Conservation (phyloP, 2,113 vertebrate genomes). For the Ctenomys sociabilis region DNA sequence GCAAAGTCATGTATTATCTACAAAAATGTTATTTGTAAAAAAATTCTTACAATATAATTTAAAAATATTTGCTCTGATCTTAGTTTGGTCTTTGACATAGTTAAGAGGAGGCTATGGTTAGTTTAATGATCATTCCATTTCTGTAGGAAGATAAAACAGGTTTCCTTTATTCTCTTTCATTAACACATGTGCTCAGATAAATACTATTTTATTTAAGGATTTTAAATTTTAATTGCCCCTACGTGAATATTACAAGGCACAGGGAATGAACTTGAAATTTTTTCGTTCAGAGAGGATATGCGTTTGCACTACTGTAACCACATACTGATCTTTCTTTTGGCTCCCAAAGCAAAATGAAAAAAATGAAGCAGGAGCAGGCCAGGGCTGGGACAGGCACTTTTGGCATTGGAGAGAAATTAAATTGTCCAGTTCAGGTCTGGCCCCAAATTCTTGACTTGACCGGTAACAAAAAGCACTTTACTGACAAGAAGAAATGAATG, state of each 20-base stretch:
- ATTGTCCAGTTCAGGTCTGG: neutral
- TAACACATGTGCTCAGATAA: neutral
- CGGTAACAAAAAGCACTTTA: constrained; percentile 16
- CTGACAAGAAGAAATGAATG: neutral
- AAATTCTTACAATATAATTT: neutral
- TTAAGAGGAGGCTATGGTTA: neutral
- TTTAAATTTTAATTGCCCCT: constrained; percentile 18
- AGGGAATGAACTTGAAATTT: neutral
- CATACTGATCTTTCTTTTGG: neutral
- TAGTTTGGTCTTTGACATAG: neutral
- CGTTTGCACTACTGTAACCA: neutral
- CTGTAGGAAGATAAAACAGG: neutral
- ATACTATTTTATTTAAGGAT: constrained; percentile 13
- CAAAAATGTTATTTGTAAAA: neutral
- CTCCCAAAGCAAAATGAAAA: constrained; percentile 2
- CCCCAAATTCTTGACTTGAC: constrained; percentile 53
- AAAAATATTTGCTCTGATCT: neutral
- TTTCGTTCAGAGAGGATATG: neutral
- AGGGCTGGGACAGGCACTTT: neutral
- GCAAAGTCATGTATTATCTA: neutral
- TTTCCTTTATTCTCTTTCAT: constrained; percentile 31
- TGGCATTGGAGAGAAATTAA: constrained; percentile 27
- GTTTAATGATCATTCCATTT: neutral
- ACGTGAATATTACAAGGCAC: neutral
- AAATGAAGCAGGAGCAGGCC: neutral